Evolutionary conservation across 2,888 invertebrate genomes (phyloP).

Genomic region (Ptycholaimellus sp.): DNA sequence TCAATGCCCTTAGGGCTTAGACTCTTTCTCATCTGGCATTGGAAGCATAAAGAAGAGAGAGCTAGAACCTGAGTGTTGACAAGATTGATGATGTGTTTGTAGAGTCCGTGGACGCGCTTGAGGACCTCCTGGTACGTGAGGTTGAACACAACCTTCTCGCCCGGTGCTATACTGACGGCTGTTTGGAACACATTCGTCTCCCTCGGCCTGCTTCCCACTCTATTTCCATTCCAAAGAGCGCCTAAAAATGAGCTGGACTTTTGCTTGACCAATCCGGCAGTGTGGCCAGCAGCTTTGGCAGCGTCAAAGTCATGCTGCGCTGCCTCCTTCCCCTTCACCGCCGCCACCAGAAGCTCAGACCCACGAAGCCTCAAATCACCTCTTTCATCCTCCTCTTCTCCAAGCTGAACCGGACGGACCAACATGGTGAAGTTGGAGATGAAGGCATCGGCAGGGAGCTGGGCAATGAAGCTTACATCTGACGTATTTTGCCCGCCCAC

Average conservation of each 20-base stretch:
- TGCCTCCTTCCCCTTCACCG: conserved; percentile 23
- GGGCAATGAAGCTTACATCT: not conserved
- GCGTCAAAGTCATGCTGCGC: conserved; percentile 14
- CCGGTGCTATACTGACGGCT: conserved; percentile 5
- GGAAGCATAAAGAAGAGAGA: no score
- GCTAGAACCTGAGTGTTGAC: no score
- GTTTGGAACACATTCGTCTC: conserved; percentile 7
- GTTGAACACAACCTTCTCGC: conserved; percentile 38
- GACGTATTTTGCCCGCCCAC: no score
- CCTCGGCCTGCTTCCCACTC: not conserved
- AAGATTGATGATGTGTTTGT: conserved; percentile 45
- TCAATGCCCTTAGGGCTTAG: not conserved
- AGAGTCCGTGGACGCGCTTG: conserved; percentile 39
- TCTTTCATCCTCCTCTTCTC: no score
- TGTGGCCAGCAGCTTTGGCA: conserved; percentile 19
- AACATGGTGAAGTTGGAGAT: not conserved
- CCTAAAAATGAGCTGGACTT: conserved; percentile 3
- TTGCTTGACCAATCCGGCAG: conserved; percentile 17
- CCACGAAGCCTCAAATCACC: no score
- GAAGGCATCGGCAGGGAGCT: not conserved
- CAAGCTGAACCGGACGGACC: no score
- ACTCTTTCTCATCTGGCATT: no score
- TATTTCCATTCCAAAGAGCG: no score
- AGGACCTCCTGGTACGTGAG: conserved; percentile 49
- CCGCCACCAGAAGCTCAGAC: no score